phyloP scores from a whole-genome alignment of 1,140 invertebrate species.

The Hypsibius dujardini region DNA sequence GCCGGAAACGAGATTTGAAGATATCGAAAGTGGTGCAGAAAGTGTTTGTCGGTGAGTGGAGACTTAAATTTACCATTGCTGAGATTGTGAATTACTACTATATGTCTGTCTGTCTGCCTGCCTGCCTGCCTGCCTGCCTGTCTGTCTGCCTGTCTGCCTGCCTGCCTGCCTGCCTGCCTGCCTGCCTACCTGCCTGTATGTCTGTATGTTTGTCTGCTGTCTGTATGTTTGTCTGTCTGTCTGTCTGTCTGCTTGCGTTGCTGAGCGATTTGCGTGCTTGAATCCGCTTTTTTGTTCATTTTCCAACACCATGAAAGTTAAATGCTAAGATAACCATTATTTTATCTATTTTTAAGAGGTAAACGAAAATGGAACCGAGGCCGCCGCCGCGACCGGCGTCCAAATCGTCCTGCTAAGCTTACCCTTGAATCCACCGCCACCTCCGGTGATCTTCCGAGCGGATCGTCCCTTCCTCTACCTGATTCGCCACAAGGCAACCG shows the following conservation, averaged over 20 bases:
- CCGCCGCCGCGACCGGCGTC: constrained; percentile 32
- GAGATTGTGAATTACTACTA: background rate
- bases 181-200: too few relatives aligned
- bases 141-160: too few relatives aligned
- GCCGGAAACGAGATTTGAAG: constrained; percentile 1
- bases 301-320: too few relatives aligned
- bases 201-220: too few relatives aligned
- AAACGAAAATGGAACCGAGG: constrained; percentile 35
- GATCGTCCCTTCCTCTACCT: constrained; percentile 60
- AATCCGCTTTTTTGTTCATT: too few relatives aligned
- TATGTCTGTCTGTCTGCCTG: too few relatives aligned
- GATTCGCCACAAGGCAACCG: constrained; percentile 41
- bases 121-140: too few relatives aligned
- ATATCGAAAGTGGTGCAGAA: constrained; percentile 18
- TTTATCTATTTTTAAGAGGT: constrained; percentile 24
- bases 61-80: background rate
- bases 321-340: too few relatives aligned
- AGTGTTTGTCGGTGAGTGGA: constrained; percentile 14
- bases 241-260: too few relatives aligned
- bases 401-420: constrained; percentile 18
- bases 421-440: constrained; percentile 12
- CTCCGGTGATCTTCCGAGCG: constrained; percentile 37
- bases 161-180: too few relatives aligned
- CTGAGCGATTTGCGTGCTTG: too few relatives aligned
- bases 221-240: too few relatives aligned